Percentiles rank a stretch among this genome's conserved stretches.
phyloP scores from a whole-genome alignment of 2,797 vertebrate genomes.

The Cercopithecus hamlyni region DNA sequence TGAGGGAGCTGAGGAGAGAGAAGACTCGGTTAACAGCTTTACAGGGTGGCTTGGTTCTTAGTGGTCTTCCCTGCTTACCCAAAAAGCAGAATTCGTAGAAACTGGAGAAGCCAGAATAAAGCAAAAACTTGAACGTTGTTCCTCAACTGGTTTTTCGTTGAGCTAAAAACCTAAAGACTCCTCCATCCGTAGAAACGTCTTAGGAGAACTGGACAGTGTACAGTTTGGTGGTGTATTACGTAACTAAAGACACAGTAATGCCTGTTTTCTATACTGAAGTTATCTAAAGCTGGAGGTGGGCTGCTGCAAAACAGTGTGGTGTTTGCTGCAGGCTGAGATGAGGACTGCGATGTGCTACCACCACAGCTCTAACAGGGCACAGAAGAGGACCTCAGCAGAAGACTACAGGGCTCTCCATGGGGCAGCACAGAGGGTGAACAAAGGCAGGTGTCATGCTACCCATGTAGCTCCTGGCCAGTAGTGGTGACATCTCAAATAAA shows the following conservation, averaged over 20 bases:
- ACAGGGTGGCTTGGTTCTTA: not conserved
- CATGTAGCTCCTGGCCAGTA: not conserved
- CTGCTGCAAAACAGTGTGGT: not conserved
- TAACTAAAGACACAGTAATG: accelerated
- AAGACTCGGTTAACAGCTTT: not conserved
- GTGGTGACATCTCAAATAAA: not conserved
- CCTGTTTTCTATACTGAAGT: no score
- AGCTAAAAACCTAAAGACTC: not conserved
- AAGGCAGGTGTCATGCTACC: not conserved
- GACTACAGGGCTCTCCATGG: not conserved
- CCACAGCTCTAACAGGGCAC: not conserved
- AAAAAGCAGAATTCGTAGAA: not conserved
- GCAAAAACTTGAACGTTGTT: not conserved
- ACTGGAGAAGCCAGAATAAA: not conserved
- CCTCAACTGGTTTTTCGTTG: not conserved
- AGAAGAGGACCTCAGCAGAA: not conserved
- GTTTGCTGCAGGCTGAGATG: not conserved
- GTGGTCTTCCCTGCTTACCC: no score
- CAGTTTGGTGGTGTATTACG: accelerated
- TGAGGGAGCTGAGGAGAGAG: not conserved
- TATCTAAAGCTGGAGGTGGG: not conserved
- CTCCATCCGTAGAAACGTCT: not conserved
- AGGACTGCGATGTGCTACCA: not conserved
- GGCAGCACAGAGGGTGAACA: not conserved
- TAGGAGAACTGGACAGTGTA: no score